Evolutionary conservation across 2,888 invertebrate species (phyloP), one percentile per base, ranked within the genome.

Genomic region (Drosophila mettleri): DNA sequence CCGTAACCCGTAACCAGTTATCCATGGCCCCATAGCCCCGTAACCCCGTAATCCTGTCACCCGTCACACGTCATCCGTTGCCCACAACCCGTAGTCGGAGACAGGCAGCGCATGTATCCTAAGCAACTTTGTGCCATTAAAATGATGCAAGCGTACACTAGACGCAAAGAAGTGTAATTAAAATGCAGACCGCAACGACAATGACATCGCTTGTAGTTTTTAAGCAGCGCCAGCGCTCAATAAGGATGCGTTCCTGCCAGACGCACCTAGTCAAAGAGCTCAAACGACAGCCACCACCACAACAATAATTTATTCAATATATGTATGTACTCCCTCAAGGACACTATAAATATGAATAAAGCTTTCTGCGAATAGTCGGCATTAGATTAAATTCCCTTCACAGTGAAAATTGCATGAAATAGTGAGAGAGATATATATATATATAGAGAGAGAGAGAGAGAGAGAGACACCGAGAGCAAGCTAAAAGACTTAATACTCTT

Each of bases 181-280:
- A 81, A 77, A 79, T 80, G 69, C 81, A 78, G 71, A 57, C 64
- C 66, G 61, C 64, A 74, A 22, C 59, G 45, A 73, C 78, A 66
- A 74, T 55, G 74, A 39, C 53, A 43, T 51, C 57, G 61, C 55
- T 60, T 61, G 20, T 43, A 58, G 45, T 52, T 59, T 49, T 59
- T 38, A 58, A 67, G 52, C 54, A 60, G 61, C 39, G 58, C 52
- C 54, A 60, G 61, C 39, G 58, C 52, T 48, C 39, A 53, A 69
- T 55, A 63, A 74, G 57, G 58, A 61, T 54, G 31, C 60, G 16
- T 24, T 27, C 36, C 22, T 16, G 27, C 14, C 22, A 39, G 48
- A 18, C 22, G 31, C 36, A 34, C 51, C 45, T 27, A 33, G 43
- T 31, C 55, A 20, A 41, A 18, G 36, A 7, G 14, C 36, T 38